Conservation (phyloP, 2,888 invertebrate genomes). For the Lycia hirtaria region DNA sequence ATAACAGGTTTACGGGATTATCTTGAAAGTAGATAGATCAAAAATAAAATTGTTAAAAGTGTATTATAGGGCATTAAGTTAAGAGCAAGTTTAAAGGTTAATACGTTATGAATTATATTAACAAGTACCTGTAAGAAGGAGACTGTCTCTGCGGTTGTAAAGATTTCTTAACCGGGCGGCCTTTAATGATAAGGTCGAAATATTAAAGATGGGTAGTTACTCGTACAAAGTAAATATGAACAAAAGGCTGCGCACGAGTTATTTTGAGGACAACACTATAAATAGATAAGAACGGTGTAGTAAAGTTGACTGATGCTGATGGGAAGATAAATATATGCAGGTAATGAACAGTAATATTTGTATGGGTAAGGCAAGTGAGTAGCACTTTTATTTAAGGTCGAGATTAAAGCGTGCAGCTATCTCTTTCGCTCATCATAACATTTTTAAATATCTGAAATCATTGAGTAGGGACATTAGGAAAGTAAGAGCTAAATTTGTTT, state of each 20-base stretch:
- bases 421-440: too few species aligned
- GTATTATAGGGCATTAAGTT: too few species aligned
- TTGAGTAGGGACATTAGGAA: too few species aligned
- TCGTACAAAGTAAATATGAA: constrained; percentile 41
- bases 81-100: constrained; percentile 39
- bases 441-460: too few species aligned
- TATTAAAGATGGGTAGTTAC: constrained; percentile 46
- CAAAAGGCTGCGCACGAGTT: constrained; percentile 40
- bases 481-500: too few species aligned
- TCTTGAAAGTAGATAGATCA: too few species aligned
- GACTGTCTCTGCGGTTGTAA: constrained; percentile 43
- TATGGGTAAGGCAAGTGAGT: too few species aligned
- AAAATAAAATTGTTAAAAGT: too few species aligned
- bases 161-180: constrained; percentile 45
- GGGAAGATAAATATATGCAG: background rate
- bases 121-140: constrained; percentile 42
- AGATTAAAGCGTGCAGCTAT: too few species aligned
- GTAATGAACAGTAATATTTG: background rate
- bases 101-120: constrained; percentile 44
- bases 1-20: too few species aligned
- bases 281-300: constrained; percentile 24
- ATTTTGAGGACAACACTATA: constrained; percentile 39
- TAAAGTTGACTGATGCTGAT: background rate
- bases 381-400: too few species aligned
- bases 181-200: constrained; percentile 46